Base-by-base conservation (phyloP, 1,140 invertebrate species). In the Brachystomella parvula region DNA sequence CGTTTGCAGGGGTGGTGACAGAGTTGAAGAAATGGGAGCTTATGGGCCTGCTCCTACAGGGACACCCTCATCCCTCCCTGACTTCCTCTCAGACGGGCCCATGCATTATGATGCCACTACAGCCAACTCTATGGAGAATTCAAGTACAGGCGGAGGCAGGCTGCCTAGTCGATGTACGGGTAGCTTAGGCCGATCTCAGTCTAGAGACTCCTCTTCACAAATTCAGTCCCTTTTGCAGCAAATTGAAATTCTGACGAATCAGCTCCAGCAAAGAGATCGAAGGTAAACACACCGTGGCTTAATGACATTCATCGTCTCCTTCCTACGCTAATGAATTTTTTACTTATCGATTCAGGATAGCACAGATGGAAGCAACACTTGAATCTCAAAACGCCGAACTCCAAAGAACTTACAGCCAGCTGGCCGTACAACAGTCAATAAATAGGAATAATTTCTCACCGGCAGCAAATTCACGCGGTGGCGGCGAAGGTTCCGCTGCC, bases 71-170 rank as follows among this genome's bases (percentile, higher is more conserved):
- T 30, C 57, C 9, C 29, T 59, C 9, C 57, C 57, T 29, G 57
- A 59, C n/a, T 63, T 63, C 29, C 29, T 44, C n/a, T 47, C 61
- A 28, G 47, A 63, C 47, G 35, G 61, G n/a, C 47, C 15, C 47
- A 63, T 64, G 47, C 26, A 64, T n/a, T 49, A 32, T 58, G 49
- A 53, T 53, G 49, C 49, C 12, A 53, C 49, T 26, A 6, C 49
- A 15, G 24, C 3, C 49, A 24, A n/a, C 39, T 44, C 39, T n/a
- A 44, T 26, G 15, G 12, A 12, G 24, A 24, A 53, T 24, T n/a
- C n/a, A n/a, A n/a, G n/a, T n/a, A n/a, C n/a, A n/a, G n/a, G n/a
- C n/a, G n/a, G n/a, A n/a, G n/a, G n/a, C n/a, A n/a, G n/a, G n/a
- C n/a, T n/a, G n/a, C 35, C 35, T 53, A 12, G 49, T 24, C 24